Evolutionary conservation across 2,113 vertebrate genomes (phyloP), one percentile per base, ranked within the genome.

Genomic region (Saccopteryx leptura): DNA sequence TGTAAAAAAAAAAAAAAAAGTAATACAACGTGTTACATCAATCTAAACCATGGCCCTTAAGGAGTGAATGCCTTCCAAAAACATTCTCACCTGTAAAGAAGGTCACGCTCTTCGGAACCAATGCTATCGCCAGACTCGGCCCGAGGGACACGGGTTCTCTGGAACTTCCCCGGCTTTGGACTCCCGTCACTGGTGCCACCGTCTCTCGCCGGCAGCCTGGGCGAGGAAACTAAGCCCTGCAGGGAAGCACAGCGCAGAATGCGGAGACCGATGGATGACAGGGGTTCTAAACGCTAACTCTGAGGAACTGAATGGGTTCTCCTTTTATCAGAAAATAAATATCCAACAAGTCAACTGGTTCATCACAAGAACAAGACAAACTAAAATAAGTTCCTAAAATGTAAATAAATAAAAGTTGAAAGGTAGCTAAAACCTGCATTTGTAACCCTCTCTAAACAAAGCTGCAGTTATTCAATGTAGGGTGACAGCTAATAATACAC

Each of bases 81-180:
- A 60, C 9, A 9, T 19, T 65, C n/a, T 94, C 97, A 99, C 99
- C 99, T 99, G 21, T 99, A 99, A 0, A 97, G 99, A 86, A 99
- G 99, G 58, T 98, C 99, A 10, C 97, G 98, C 39, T 99, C 99
- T 28, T 99, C 99, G 15, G 98, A 98, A 5, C 98, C 98, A 21
- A 99, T 66, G 23, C 98, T 98, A 31, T 99, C 99, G 65, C 98
- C 98, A 63, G 99, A 99, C 80, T 98, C 98, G 1, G 97, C 98
- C 48, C 97, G 96, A 7, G 98, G 97, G 31, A 99, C 97, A 61
- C 97, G 97, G 2, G 98, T 96, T 95, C 98, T 99, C 85, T 99
- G 99, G 96, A 99, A 99, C 92, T 98, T 99, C 18, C 98, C 98
- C 7, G 98, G 98, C 54, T 97, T 99, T 17, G 97, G 92, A 33